Conservation (phyloP, 2,888 invertebrate genomes). For the Zaprionus lineosus region DNA sequence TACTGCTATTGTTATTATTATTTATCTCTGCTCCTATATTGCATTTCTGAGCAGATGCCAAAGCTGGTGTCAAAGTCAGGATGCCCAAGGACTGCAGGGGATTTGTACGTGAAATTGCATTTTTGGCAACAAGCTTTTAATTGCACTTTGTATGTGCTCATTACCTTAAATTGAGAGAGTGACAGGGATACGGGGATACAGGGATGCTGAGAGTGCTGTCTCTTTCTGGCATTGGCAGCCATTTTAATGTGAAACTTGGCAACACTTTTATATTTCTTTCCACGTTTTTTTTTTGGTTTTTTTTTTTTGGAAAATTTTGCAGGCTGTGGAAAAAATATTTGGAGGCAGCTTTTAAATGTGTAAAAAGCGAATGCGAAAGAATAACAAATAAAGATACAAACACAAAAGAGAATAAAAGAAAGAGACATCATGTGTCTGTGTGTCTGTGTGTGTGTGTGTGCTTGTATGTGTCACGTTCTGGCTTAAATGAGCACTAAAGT, state of each 20-base stretch:
- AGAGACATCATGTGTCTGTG: constrained; percentile 2
- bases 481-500: constrained; percentile 51
- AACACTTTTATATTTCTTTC: no score
- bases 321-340: constrained; percentile 14
- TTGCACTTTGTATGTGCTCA: constrained; percentile 79
- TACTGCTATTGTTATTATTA: no score
- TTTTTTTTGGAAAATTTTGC: constrained; percentile 36
- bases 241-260: constrained; percentile 75
- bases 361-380: constrained; percentile 32
- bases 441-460: constrained; percentile 14
- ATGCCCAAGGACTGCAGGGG: no score
- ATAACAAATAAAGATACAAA: constrained; percentile 32
- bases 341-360: constrained; percentile 36
- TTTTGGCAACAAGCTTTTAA: constrained; percentile 79
- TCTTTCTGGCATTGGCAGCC: constrained; percentile 47
- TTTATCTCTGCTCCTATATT: no score
- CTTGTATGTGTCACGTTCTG: constrained; percentile 47
- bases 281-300: no score
- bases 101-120: constrained; percentile 61
- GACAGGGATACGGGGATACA: no score
- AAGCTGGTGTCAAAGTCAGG: no score
- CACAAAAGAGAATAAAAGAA: neutral
- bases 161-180: constrained; percentile 74
- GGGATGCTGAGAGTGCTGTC: constrained; percentile 9
- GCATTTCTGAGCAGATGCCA: no score